Evolutionary conservation across 2,797 vertebrate species (phyloP).

Genomic region (Chelon auratus): DNA sequence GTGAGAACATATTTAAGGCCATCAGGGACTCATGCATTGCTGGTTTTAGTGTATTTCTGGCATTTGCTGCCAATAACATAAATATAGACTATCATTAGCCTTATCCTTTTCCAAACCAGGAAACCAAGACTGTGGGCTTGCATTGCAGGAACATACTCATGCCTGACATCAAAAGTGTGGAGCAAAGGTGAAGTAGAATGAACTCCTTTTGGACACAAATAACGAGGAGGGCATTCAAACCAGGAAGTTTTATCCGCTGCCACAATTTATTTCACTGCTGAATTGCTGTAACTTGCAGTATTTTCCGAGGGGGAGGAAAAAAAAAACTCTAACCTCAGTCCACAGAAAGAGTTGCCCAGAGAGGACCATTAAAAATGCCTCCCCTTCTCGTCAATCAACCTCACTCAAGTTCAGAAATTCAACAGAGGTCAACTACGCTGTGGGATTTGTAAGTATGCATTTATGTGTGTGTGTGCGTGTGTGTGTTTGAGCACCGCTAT

Average conservation of each 20-base stretch:
- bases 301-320: neutral
- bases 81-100: neutral
- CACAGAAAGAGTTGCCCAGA: neutral
- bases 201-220: neutral
- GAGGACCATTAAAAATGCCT: conserved; percentile 11
- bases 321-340: neutral
- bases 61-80: conserved; percentile 4
- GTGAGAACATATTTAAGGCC: neutral
- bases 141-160: neutral
- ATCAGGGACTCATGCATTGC: neutral
- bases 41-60: conserved; percentile 1
- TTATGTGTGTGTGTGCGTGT: neutral
- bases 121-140: neutral
- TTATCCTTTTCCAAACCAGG: neutral
- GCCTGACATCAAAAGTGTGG: neutral
- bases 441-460: conserved; percentile 26
- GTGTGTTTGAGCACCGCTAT: conserved; percentile 45
- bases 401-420: conserved; percentile 33
- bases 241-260: neutral
- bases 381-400: conserved; percentile 2
- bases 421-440: conserved; percentile 35
- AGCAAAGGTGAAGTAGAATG: neutral
- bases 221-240: neutral
- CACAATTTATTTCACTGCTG: conserved; percentile 1
- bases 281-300: conserved; percentile 1